A percentile compares a stretch with the other conserved stretches of the same genome.
phyloP scores from a whole-genome alignment of 1,140 invertebrate species.

The Gerris buenoi region DNA sequence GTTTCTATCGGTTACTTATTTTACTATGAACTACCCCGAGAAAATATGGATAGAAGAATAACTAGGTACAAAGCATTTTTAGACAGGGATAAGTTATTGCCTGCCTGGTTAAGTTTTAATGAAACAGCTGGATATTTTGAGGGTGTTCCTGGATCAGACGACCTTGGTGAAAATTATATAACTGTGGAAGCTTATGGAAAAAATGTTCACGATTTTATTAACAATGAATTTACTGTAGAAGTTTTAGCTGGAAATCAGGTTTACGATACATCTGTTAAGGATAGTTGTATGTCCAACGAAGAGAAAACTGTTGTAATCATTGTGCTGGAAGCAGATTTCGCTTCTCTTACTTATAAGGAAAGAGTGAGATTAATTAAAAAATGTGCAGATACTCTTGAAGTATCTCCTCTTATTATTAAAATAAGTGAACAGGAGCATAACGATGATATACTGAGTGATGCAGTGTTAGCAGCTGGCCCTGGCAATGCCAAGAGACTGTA shows the following conservation, averaged over 20 bases:
- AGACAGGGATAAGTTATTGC: conserved; percentile 13
- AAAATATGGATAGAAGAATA: background rate
- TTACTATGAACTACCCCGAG: background rate
- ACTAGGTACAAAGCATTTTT: conserved; percentile 10
- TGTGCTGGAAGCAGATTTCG: background rate
- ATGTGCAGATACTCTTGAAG: background rate
- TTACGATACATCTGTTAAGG: background rate
- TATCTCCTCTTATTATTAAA: background rate
- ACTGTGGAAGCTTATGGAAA: conserved; percentile 32
- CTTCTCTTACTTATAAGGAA: background rate
- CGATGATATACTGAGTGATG: background rate
- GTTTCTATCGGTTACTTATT: background rate
- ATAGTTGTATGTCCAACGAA: background rate
- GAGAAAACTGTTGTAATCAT: background rate
- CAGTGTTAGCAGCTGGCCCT: background rate
- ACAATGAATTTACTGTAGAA: conserved; percentile 40
- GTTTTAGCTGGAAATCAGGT: conserved; percentile 28
- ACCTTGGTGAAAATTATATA: conserved; percentile 38
- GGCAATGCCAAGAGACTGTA: background rate
- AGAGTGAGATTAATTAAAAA: background rate
- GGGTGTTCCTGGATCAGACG: conserved; percentile 39
- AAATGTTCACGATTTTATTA: conserved; percentile 29
- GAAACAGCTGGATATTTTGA: conserved; percentile 26
- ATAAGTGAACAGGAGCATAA: background rate
- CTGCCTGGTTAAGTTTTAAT: conserved; percentile 18